phyloP scores from a whole-genome alignment of 2,888 invertebrate genomes.

The Microctonus hyperodae region DNA sequence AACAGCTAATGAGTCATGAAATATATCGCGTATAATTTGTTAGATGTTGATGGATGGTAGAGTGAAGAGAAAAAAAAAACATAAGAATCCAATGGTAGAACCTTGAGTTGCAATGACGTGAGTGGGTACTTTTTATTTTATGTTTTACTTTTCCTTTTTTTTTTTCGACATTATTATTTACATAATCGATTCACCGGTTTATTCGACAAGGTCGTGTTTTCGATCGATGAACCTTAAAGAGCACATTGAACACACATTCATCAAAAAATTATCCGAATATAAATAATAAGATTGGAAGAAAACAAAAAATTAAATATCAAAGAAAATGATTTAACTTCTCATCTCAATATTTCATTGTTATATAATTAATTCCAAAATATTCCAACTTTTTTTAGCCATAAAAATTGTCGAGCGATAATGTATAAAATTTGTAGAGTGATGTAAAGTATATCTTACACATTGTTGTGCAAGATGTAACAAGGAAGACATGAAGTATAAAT shows the following conservation, averaged over 20 bases:
- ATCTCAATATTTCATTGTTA: not conserved
- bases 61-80: not conserved
- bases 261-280: not conserved
- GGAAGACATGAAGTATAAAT: constrained; percentile 14
- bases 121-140: not conserved
- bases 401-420: not conserved
- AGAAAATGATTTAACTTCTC: not conserved
- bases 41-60: constrained; percentile 1
- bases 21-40: not conserved
- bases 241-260: not conserved
- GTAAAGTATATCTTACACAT: not conserved
- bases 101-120: constrained; percentile 3
- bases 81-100: not conserved
- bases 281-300: not conserved
- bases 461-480: constrained; percentile 10
- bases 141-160: not conserved
- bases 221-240: constrained; percentile 9
- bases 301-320: not conserved
- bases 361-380: no score
- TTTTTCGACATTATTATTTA: constrained; percentile 2
- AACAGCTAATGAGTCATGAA: not conserved
- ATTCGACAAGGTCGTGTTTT: constrained; percentile 1
- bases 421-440: not conserved
- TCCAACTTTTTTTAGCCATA: not conserved
- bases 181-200: constrained; percentile 15